phyloP scores from a whole-genome alignment of 2,113 vertebrate species.

The Corydoras maculifer region DNA sequence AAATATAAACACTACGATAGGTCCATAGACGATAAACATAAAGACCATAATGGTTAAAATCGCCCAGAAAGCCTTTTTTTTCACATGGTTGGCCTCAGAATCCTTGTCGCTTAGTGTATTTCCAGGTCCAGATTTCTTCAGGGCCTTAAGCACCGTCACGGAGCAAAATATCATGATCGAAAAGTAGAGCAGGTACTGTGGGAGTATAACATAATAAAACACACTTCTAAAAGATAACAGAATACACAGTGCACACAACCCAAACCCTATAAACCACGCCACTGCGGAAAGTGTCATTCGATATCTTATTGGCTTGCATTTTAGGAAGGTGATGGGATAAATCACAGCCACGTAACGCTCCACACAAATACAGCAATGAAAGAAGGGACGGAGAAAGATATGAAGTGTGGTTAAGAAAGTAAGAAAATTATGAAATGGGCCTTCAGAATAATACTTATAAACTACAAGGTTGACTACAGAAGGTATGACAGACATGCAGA shows the following conservation, averaged over 20 bases:
- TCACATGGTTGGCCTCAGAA: slow-evolving; percentile 4
- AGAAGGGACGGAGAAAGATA: slow-evolving; percentile 5
- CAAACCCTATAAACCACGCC: slow-evolving; percentile 7
- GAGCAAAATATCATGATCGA: slow-evolving; percentile 12
- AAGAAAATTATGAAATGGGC: neutral
- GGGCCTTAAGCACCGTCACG: slow-evolving; percentile 28
- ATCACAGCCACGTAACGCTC: slow-evolving; percentile 29
- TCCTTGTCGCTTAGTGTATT: neutral
- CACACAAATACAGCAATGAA: slow-evolving; percentile 33
- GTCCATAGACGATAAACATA: slow-evolving; percentile 11
- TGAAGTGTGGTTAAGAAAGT: neutral
- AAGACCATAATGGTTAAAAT: slow-evolving; percentile 13
- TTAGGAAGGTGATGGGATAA: slow-evolving; percentile 26
- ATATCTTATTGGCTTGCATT: slow-evolving; percentile 24
- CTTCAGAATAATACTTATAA: neutral
- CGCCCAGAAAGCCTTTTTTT: slow-evolving; percentile 29
- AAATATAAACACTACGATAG: neutral
- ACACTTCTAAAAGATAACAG: neutral
- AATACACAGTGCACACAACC: neutral
- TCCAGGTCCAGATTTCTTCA: slow-evolving; percentile 15
- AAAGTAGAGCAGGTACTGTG: neutral
- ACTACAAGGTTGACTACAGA: neutral
- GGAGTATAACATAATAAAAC: slow-evolving; percentile 6
- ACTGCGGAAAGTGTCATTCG: neutral
- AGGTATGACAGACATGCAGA: neutral